Percentiles rank a stretch among this genome's conserved stretches.
These are phyloP conservation scores for Chroicocephalus ridibundus DNA, from an alignment of 2,113 vertebrate species.

Conservation along the genomic window DNA sequence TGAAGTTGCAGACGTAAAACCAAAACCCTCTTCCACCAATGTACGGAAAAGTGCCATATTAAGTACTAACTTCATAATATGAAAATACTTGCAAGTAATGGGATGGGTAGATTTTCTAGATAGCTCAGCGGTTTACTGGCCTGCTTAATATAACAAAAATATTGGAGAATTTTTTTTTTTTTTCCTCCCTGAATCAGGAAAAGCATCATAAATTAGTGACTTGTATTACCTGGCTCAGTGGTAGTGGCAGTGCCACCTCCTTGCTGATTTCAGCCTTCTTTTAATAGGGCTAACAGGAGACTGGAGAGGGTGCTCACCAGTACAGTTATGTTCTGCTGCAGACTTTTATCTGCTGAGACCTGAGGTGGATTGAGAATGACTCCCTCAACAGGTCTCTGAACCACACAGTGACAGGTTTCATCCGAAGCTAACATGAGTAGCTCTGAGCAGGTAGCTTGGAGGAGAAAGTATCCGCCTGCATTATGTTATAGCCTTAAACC, in stretches of 20 bases:
- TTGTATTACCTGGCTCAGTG: neutral
- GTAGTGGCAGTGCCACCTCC: neutral
- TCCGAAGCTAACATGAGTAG: neutral
- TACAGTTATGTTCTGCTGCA: neutral
- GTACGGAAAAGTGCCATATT: neutral
- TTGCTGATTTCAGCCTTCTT: neutral
- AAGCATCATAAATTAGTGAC: neutral
- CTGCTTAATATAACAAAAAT: neutral
- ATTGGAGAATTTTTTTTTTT: neutral
- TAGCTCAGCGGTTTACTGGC: neutral
- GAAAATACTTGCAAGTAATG: neutral
- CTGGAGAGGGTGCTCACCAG: neutral
- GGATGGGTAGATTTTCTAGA: neutral
- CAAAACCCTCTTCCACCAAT: neutral
- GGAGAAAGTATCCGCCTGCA: neutral
- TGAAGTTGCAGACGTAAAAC: neutral
- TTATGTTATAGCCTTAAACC: neutral
- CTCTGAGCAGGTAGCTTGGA: neutral
- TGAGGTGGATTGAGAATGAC: neutral
- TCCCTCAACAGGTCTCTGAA: neutral
- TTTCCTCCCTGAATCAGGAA: neutral
- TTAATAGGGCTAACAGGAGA: neutral
- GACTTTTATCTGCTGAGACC: neutral
- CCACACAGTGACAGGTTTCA: neutral
- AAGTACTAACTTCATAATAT: neutral